Conservation (phyloP, 1,140 invertebrate species). For the Drosophila tani region DNA sequence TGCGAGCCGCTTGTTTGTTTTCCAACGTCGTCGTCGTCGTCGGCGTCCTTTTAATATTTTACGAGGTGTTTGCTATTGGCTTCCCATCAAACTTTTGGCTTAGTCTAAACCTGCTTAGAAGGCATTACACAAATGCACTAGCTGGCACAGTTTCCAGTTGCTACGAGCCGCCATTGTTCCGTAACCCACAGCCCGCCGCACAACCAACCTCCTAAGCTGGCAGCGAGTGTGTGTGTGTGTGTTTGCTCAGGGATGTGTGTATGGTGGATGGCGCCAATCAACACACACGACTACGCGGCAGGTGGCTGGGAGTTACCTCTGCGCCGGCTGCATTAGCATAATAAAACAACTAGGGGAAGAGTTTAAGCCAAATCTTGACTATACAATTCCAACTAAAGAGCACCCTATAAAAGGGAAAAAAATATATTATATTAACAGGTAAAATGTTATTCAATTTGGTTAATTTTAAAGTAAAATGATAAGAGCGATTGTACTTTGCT, state of each 20-base stretch:
- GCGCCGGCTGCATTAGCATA: constrained; percentile 68
- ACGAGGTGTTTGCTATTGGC: constrained; percentile 56
- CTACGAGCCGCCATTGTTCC: constrained; percentile 46
- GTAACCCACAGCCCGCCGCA: neutral
- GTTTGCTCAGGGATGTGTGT: constrained; percentile 1
- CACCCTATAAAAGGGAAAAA: neutral
- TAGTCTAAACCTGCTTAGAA: constrained; percentile 69
- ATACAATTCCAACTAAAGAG: neutral
- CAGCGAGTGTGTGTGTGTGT: constrained; percentile 3
- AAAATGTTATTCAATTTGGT: too few species aligned
- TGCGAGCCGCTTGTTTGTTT: constrained; percentile 36
- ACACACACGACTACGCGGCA: constrained; percentile 42
- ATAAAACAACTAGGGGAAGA: constrained; percentile 45
- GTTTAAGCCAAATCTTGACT: constrained; percentile 6
- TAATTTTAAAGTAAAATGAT: too few species aligned
- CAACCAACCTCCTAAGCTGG: constrained; percentile 1
- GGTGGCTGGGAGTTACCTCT: constrained; percentile 30
- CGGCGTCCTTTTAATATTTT: constrained; percentile 38
- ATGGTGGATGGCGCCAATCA: constrained; percentile 51
- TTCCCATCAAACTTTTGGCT: constrained; percentile 51
- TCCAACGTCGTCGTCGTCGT: neutral
- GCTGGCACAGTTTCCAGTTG: constrained; percentile 69
- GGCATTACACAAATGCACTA: constrained; percentile 74
- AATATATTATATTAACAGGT: too few species aligned
- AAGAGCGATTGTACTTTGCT: neutral